Evolutionary conservation across 2,113 vertebrate genomes (phyloP).

Genomic region (Solea senegalensis): DNA sequence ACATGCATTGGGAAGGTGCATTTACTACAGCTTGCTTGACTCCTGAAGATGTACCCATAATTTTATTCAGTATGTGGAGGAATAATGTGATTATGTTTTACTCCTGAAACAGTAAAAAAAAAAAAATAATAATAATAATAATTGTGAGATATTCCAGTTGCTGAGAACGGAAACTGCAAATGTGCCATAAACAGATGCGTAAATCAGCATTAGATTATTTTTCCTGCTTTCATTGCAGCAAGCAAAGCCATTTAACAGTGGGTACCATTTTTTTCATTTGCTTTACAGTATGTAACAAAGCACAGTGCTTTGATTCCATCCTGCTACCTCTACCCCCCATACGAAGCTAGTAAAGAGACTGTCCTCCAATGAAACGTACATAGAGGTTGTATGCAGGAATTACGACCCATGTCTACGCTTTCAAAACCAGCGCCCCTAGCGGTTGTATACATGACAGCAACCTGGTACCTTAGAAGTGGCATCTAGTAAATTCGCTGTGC

Average conservation of each 20-base stretch:
- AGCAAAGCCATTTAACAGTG: conserved; percentile 10
- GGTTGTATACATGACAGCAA: no score
- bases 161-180: conserved; percentile 18
- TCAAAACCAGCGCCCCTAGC: no score
- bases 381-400: no score
- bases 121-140: no score
- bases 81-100: background rate
- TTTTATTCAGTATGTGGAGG: background rate
- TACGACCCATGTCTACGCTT: no score
- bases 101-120: no score
- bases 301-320: background rate
- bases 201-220: background rate
- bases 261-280: background rate
- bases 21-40: conserved; percentile 8
- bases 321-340: background rate
- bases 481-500: no score
- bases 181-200: conserved; percentile 25
- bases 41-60: background rate
- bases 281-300: background rate
- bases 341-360: background rate
- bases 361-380: no score
- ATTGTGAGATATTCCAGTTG: conserved; percentile 1
- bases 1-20: background rate
- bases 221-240: background rate
- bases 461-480: no score